Conservation (phyloP, 2,888 invertebrate species). For the Eupithecia exiguata region DNA sequence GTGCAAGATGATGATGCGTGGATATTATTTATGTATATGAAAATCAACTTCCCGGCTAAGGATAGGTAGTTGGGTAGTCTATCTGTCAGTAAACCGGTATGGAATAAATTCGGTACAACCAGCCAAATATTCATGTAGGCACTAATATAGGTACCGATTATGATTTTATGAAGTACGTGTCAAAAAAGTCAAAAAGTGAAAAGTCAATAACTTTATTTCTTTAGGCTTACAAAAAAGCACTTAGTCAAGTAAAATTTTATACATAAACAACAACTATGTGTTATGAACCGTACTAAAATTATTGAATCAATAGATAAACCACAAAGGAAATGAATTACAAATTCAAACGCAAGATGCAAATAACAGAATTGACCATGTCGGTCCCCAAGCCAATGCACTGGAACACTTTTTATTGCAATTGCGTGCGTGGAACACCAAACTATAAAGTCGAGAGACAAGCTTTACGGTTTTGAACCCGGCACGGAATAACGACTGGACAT, state of each 20-base stretch:
- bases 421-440: slow-evolving; percentile 8
- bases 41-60: background rate
- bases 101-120: background rate
- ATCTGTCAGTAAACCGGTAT: background rate
- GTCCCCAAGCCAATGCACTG: slow-evolving; percentile 10
- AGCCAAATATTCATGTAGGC: background rate
- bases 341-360: background rate
- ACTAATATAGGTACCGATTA: background rate
- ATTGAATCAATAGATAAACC: background rate
- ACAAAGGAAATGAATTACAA: background rate
- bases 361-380: slow-evolving; percentile 6
- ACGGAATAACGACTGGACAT: slow-evolving; percentile 3
- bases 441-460: slow-evolving; percentile 10
- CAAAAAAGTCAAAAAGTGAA: no score
- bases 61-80: background rate
- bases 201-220: no score
- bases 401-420: slow-evolving; percentile 10
- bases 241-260: no score
- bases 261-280: no score
- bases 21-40: background rate
- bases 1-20: background rate
- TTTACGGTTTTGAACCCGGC: slow-evolving; percentile 6
- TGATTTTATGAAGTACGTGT: no score
- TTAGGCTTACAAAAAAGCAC: no score
- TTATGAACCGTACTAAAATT: no score